Evolutionary conservation across 2,797 vertebrate species (phyloP).

Genomic region (Antennarius maculatus): DNA sequence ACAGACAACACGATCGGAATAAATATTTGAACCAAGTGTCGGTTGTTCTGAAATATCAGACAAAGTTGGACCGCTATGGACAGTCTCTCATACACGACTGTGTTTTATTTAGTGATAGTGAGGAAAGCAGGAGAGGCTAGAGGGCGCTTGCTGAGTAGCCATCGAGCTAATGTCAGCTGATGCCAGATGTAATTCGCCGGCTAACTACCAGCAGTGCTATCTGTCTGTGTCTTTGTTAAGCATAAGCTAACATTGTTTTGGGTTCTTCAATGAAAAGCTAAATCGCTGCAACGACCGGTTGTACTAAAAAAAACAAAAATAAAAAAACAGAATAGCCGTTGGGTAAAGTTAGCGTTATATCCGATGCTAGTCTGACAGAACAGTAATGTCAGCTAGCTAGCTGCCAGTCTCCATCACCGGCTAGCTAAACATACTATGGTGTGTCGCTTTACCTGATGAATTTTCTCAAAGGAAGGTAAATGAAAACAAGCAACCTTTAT

Average conservation of each 20-base stretch:
- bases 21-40: slow-evolving; percentile 35
- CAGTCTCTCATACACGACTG: slow-evolving; percentile 51
- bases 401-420: slow-evolving; percentile 81
- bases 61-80: slow-evolving; percentile 55
- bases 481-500: slow-evolving; percentile 62
- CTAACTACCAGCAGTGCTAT: slow-evolving; percentile 35
- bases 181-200: slow-evolving; percentile 62
- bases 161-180: slow-evolving; percentile 74
- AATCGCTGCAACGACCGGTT: background rate
- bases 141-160: slow-evolving; percentile 61
- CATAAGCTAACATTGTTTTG: slow-evolving; percentile 50
- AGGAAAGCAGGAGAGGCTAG: slow-evolving; percentile 65
- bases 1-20: slow-evolving; percentile 62
- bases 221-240: slow-evolving; percentile 43
- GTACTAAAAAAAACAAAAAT: background rate
- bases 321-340: slow-evolving; percentile 19
- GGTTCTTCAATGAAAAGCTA: background rate
- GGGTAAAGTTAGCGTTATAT: slow-evolving; percentile 34
- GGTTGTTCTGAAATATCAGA: slow-evolving; percentile 33
- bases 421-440: slow-evolving; percentile 69
- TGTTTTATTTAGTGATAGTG: slow-evolving; percentile 48
- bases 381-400: slow-evolving; percentile 71
- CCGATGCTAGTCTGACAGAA: slow-evolving; percentile 63
- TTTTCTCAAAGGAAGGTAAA: slow-evolving; percentile 51
- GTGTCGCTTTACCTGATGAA: slow-evolving; percentile 57